Evolutionary conservation across 2,888 invertebrate genomes (phyloP).

Genomic region (Carpatolechia fugitivella): DNA sequence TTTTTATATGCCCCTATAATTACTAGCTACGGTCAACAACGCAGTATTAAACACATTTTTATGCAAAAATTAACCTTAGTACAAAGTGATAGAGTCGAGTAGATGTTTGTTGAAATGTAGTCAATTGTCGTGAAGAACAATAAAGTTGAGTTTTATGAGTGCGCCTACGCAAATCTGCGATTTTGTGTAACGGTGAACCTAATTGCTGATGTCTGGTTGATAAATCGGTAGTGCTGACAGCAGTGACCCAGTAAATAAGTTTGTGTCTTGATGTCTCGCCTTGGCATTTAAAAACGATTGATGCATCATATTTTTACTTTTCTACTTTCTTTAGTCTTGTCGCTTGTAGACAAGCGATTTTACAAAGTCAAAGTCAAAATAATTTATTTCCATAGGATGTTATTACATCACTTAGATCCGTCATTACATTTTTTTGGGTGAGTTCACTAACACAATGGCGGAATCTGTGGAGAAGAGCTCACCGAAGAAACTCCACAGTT

Average conservation of each 20-base stretch:
- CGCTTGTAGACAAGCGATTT: background rate
- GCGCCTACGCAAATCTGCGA: constrained; percentile 15
- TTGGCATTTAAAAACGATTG: background rate
- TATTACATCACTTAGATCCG: no score
- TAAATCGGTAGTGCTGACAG: constrained; percentile 5
- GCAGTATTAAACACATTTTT: background rate
- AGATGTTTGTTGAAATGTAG: background rate
- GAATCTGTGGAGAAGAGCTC: no score
- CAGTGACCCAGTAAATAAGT: constrained; percentile 7
- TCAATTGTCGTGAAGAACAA: background rate
- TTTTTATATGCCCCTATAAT: constrained; percentile 15
- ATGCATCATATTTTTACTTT: background rate
- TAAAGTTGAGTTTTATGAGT: constrained; percentile 10
- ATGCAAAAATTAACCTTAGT: background rate
- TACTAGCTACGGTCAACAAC: constrained; percentile 4
- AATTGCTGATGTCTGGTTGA: constrained; percentile 12
- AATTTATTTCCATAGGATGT: no score
- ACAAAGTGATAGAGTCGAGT: background rate
- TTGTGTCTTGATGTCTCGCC: background rate
- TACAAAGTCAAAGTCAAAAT: no score
- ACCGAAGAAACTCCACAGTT: no score
- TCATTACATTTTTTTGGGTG: no score
- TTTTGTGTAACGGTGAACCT: constrained; percentile 9
- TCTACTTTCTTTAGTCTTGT: background rate
- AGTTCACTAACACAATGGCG: no score